These are phyloP conservation scores for Dendrolimus pini DNA, from an alignment of 2,888 invertebrate genomes.

Conservation along the genomic window DNA sequence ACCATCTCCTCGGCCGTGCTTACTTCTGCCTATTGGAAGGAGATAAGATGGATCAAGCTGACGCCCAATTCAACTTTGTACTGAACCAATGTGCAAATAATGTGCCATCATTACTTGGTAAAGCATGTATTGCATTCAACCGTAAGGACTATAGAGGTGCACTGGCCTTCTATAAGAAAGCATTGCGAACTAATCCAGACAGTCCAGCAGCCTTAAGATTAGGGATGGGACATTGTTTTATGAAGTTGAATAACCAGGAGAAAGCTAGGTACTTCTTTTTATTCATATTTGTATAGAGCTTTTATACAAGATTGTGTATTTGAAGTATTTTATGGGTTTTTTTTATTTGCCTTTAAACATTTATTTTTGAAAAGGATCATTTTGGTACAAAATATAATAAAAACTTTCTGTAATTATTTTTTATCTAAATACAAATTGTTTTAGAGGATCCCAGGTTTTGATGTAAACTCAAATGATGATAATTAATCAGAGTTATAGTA, in stretches of 20 bases:
- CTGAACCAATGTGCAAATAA: slow-evolving; percentile 96
- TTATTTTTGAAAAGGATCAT: no score
- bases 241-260: slow-evolving; percentile 95
- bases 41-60: slow-evolving; percentile 99
- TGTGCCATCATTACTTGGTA: slow-evolving; percentile 97
- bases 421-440: no score
- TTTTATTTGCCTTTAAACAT: no score
- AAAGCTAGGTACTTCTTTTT: slow-evolving; percentile 84
- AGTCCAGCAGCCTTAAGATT: slow-evolving; percentile 97
- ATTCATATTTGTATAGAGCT: no score
- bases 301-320: no score
- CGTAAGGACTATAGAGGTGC: slow-evolving; percentile 97
- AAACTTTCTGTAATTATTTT: no score
- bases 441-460: no score
- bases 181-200: slow-evolving; percentile 95
- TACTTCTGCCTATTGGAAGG: slow-evolving; percentile 99
- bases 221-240: slow-evolving; percentile 99
- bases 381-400: no score
- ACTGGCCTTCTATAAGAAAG: slow-evolving; percentile 98
- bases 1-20: slow-evolving; percentile 97
- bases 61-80: slow-evolving; percentile 99
- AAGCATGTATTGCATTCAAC: slow-evolving; percentile 99
- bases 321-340: no score
- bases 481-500: no score
- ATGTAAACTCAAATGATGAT: no score